Conservation (phyloP, 1,140 invertebrate genomes). For the Lucilia cuprina region DNA sequence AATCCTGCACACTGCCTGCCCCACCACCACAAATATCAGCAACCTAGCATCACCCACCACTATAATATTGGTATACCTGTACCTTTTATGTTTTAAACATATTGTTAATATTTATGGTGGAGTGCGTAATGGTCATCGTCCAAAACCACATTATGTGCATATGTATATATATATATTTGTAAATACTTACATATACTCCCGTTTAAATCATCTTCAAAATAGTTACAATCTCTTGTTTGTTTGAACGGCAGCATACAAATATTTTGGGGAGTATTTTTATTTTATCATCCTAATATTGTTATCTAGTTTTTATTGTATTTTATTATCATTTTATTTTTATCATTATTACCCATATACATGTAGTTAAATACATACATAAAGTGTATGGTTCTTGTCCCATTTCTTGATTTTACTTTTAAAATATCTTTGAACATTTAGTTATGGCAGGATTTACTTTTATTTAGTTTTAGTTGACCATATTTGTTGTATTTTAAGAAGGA, state of each 20-base stretch:
- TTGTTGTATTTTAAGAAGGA: neutral
- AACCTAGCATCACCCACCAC: too few species aligned
- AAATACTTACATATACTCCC: neutral
- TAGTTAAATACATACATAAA: neutral
- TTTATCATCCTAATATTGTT: neutral
- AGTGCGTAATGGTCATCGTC: constrained; percentile 8
- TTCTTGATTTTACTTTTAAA: neutral
- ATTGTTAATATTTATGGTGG: neutral
- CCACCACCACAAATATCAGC: neutral
- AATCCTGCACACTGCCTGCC: neutral
- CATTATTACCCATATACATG: neutral
- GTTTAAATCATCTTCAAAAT: constrained; percentile 26
- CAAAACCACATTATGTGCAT: constrained; percentile 16
- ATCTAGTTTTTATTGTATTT: constrained; percentile 21
- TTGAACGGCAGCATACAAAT: neutral
- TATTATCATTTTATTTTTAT: constrained; percentile 31
- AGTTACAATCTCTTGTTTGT: neutral
- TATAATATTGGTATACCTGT: neutral
- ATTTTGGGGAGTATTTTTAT: constrained; percentile 21
- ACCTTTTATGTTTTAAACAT: neutral
- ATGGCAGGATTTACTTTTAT: constrained; percentile 21
- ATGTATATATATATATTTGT: too few species aligned
- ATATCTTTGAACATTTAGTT: constrained; percentile 18
- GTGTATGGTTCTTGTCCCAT: too few species aligned
- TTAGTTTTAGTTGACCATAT: neutral